phyloP scores from a whole-genome alignment of 2,888 invertebrate genomes.

The Serripes groenlandicus region DNA sequence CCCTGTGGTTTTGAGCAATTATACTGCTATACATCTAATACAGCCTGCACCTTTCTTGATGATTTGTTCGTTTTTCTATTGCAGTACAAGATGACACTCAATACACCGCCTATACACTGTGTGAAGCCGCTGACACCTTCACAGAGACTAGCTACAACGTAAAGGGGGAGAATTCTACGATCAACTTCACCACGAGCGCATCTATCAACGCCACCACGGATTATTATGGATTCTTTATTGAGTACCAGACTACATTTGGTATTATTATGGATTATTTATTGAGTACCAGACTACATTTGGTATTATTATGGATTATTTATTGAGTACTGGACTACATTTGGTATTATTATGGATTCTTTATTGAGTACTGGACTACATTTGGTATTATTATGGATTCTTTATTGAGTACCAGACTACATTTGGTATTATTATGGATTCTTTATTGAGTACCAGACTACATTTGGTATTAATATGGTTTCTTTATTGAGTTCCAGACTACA shows the following conservation, averaged over 20 bases:
- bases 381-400: too few relatives aligned
- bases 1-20: not conserved
- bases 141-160: not conserved
- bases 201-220: not conserved
- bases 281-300: too few relatives aligned
- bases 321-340: too few relatives aligned
- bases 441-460: too few relatives aligned
- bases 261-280: too few relatives aligned
- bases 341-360: too few relatives aligned
- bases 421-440: too few relatives aligned
- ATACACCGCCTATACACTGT: conserved; percentile 4
- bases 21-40: not conserved
- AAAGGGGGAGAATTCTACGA: not conserved
- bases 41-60: not conserved
- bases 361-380: too few relatives aligned
- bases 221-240: conserved; percentile 2
- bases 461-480: too few relatives aligned
- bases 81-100: not conserved
- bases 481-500: too few relatives aligned
- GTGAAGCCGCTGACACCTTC: conserved; percentile 6
- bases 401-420: too few relatives aligned
- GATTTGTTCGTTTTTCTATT: not conserved
- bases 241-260: conserved; percentile 2
- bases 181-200: conserved; percentile 5
- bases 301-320: too few relatives aligned